Base-by-base conservation (phyloP, 2,888 invertebrate species). In the Trachelus troglodyta region DNA sequence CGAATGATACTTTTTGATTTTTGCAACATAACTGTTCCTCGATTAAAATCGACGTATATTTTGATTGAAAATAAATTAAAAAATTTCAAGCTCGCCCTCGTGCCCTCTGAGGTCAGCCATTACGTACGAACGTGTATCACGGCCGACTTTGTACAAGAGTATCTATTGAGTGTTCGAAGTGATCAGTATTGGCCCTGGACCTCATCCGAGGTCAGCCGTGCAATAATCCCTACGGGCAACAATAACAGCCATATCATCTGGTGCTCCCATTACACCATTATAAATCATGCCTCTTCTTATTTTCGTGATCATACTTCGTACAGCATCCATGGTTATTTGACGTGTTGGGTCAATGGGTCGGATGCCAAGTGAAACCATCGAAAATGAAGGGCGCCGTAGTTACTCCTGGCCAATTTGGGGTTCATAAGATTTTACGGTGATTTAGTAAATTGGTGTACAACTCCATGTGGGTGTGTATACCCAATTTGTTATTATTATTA, bases 231-330 rank as follows among this genome's bases (percentile, higher is more conserved):
- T 82, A 79, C 80, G 79, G 85, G 83, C 84, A 84, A 85, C 86
- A 88, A 88, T 89, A 85, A 87, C 85, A 82, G 81, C 82, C 85
- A 83, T 86, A 87, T 87, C 88, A 87, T 88, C 86, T 83, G 84
- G 83, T 85, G 85, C 86, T 86, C 86, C 85, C 87, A 89, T 90
- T 89, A 90, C 88, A 83, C 88, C 85, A 86, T 88, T 89, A 89
- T 89, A 89, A 90, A 89, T 90, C 89, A 89, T 84, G 83, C 81
- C 84, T 56, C 71, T 69, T 74, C 82, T 87, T 84, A 85, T 87
- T 88, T 88, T 87, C 81, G 79, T 77, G 83, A 83, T 81, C 80
- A 81, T 80, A 75, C 75, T 68, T 71, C 74, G 69, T 78, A 37
- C 80, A 80, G 77, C 77, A 77, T 69, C 78, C 79, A 77, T 80